Evolutionary conservation across 2,797 vertebrate species (phyloP), one percentile per base, ranked within the genome.

Genomic region (Oophaga sylvatica): DNA sequence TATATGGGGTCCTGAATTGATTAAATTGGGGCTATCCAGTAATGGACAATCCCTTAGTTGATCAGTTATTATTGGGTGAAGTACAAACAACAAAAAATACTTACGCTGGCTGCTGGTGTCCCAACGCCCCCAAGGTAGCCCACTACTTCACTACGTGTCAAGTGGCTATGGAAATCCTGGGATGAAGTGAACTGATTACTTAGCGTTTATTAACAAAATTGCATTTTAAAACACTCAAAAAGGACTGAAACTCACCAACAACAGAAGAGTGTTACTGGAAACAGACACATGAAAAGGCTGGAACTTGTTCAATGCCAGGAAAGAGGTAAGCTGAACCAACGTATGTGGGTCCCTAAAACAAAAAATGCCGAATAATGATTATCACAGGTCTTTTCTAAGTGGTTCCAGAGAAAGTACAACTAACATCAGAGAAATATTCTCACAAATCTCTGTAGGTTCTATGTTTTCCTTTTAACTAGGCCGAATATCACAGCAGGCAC

Each of bases 41-140:
- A 53, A 11, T 53, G 48, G 48, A 53, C 1, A 41, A 41, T 5
- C 35, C 11, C 11, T 53, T 53, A 29, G 17, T 6, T 26, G 59
- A 57, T 20, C 22, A 70, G 80, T 59, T 67, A 80, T 19, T 11
- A 35, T 19, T 16, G 29, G 8, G 60, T 20, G 20, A 63, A 62
- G 76, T 48, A n/a, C 20, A 4, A 35, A 29, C 20, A 48, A 80
- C 45, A 48, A 45, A 80, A 56, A 29, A 45, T 82, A 92, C 96
- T 93, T 94, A 99, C 98, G 0, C 90, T 99, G 98, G 10, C 96
- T 98, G 90, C 96, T 99, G 26, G 97, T 97, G 91, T 98, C 97
- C 98, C 98, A 99, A 57, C 97, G 95, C 77, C 98, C 98, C 97
- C 98, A 16, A 99, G 96, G 92, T 99, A 99, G 1, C 98, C 98